These are phyloP conservation scores for Dolichotis patagonum DNA, from an alignment of 2,113 vertebrate species.

Conservation along the genomic window DNA sequence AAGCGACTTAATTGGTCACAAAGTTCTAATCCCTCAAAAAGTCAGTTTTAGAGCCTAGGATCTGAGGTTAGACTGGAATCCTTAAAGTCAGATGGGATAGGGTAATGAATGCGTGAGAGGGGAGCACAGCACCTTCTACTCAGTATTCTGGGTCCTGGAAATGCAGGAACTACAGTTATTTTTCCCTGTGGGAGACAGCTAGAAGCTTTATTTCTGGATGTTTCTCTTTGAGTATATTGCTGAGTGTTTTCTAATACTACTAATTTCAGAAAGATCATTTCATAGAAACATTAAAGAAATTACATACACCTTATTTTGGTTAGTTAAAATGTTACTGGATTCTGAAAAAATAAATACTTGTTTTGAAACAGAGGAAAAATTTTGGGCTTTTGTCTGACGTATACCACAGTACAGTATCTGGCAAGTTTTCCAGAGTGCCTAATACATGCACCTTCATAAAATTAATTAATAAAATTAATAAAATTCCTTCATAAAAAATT, in stretches of 20 bases:
- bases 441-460: not conserved
- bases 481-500: too few species aligned
- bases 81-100: not conserved
- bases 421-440: not conserved
- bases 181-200: not conserved
- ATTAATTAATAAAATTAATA: conserved; percentile 22
- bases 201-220: not conserved
- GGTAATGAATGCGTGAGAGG: not conserved
- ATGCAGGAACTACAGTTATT: not conserved
- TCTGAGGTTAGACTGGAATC: not conserved
- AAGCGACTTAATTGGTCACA: not conserved
- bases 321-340: not conserved
- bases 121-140: not conserved
- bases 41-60: not conserved
- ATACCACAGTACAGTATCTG: not conserved
- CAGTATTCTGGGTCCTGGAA: not conserved
- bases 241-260: not conserved
- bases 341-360: not conserved
- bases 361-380: not conserved
- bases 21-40: not conserved
- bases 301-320: not conserved
- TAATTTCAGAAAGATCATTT: not conserved
- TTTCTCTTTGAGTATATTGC: not conserved
- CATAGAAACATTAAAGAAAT: not conserved
- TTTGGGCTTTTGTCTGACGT: not conserved